These are phyloP conservation scores for Malurus melanocephalus DNA, from an alignment of 2,113 vertebrate species.

Conservation along the genomic window DNA sequence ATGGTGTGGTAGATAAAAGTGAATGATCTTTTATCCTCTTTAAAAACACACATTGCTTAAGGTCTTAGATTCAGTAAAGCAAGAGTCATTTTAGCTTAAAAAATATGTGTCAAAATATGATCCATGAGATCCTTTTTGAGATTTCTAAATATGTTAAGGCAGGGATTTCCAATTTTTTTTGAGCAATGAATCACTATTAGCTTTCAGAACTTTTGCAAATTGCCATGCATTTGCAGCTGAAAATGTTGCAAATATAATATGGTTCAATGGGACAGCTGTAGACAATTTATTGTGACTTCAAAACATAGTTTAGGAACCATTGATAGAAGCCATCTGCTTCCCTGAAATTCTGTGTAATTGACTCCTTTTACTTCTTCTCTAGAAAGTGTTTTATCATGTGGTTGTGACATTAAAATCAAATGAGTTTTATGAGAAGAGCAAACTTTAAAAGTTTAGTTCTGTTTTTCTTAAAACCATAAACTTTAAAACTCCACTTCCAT, in stretches of 20 bases:
- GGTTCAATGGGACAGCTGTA: slow-evolving; percentile 61
- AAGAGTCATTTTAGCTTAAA: background rate
- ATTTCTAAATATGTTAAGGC: background rate
- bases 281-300: slow-evolving; percentile 61
- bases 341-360: slow-evolving; percentile 45
- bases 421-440: background rate
- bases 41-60: background rate
- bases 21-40: background rate
- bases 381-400: slow-evolving; percentile 30
- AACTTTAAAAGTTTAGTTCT: background rate
- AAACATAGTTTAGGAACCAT: slow-evolving; percentile 52
- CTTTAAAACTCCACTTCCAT: background rate
- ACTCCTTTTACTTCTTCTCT: slow-evolving; percentile 44
- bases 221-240: slow-evolving; percentile 48
- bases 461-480: background rate
- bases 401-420: slow-evolving; percentile 16
- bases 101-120: background rate
- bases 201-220: slow-evolving; percentile 46
- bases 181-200: slow-evolving; percentile 27
- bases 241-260: slow-evolving; percentile 8
- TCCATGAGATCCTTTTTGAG: background rate
- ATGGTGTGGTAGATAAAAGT: background rate
- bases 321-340: slow-evolving; percentile 61
- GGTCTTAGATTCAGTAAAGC: background rate
- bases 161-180: slow-evolving; percentile 10